These are phyloP conservation scores for Rhipidura dahli DNA, from an alignment of 2,113 vertebrate species.

Conservation along the genomic window DNA sequence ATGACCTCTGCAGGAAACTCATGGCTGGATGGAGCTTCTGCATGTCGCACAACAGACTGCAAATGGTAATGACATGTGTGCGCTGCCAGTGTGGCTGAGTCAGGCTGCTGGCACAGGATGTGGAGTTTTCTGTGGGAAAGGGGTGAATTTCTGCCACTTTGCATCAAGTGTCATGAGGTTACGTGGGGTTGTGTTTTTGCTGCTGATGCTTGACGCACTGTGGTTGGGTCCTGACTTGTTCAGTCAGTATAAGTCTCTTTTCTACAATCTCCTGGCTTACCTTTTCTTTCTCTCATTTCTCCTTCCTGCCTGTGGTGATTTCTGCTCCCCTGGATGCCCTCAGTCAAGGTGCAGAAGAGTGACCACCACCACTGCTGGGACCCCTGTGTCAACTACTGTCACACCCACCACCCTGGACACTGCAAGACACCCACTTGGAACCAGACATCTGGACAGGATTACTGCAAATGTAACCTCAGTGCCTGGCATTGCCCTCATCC, in stretches of 20 bases:
- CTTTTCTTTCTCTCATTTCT: background rate
- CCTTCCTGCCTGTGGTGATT: background rate
- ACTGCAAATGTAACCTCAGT: conserved; percentile 84
- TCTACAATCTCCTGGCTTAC: background rate
- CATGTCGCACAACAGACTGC: background rate
- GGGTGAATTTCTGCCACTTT: background rate
- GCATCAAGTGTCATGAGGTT: background rate
- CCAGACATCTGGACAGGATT: conserved; percentile 83
- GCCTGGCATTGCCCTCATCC: background rate
- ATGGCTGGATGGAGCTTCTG: background rate
- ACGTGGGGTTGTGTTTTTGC: rapidly evolving
- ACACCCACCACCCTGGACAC: conserved; percentile 83
- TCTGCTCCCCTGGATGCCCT: background rate
- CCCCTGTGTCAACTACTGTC: conserved; percentile 86
- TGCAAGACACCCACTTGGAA: conserved; percentile 87
- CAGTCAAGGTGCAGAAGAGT: conserved; percentile 95
- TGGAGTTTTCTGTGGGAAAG: background rate
- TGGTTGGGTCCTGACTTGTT: background rate
- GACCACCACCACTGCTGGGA: conserved; percentile 90
- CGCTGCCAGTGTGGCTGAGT: background rate
- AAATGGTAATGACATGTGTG: background rate
- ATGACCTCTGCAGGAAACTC: background rate
- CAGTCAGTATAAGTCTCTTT: background rate
- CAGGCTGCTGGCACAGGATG: background rate
- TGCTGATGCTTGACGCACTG: background rate